Evolutionary conservation across 2,888 invertebrate species (phyloP), one percentile per base, ranked within the genome.

Genomic region (Quadroppia sp.): DNA sequence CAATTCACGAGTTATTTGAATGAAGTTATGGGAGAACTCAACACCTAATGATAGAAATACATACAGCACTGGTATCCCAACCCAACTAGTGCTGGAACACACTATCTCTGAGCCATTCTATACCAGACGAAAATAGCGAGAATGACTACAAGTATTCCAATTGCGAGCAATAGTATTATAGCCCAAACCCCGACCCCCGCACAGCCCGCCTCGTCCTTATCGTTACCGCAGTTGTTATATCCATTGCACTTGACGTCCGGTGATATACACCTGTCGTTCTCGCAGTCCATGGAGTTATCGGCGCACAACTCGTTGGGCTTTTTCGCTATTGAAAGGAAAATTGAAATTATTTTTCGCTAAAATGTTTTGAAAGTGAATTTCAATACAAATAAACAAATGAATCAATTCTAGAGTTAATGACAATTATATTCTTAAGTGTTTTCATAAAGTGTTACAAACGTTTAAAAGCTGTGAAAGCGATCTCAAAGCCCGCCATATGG

Each of bases 401-500:
- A 36, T 36, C 36, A 9, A 36, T 36, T 36, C 36, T 36, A 7
- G 36, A 36, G 36, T 23, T 53, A 4, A 23, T 25, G 20, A 50
- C 50, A n/a, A n/a, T n/a, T n/a, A n/a, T n/a, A n/a, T n/a, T n/a
- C 4, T 36, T 36, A 36, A 36, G 36, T 36, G 36, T 36, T 36
- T 36, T n/a, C n/a, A n/a, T n/a, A n/a, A n/a, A n/a, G n/a, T n/a
- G n/a, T n/a, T n/a, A 9, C 36, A 36, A 36, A 74, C 74, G 53
- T 69, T 40, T 48, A 45, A 50, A 74, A n/a, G 70, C 23, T 15
- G 74, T 70, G 53, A 74, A 48, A 2, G 70, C 74, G 1, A 74
- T 42, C n/a, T 74, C 74, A 32, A 74, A 74, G 25, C 74, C 74
- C n/a, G 74, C 74, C 48, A 70, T 70, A 61, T 56, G 70, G 15